Conservation (phyloP, 37 sponge, comb jelly and placozoan genomes). For the Aphrocallistes beatrix region DNA sequence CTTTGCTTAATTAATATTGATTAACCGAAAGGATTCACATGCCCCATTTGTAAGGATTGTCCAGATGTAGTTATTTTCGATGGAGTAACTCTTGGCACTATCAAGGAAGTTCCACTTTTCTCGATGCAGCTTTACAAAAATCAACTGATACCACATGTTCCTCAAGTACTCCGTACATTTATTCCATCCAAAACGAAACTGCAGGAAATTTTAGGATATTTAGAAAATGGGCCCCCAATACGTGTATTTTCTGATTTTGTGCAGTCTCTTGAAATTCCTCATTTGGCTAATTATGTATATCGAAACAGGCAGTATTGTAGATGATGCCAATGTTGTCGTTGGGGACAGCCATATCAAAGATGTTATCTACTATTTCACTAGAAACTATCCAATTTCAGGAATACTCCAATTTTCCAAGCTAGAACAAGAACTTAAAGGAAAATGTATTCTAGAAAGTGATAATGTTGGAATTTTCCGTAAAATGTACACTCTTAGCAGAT, state of each 20-base stretch:
- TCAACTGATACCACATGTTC: neutral
- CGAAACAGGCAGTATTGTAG: neutral
- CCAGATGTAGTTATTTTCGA: constrained; percentile 10
- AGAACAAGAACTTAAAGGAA: neutral
- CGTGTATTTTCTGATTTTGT: neutral
- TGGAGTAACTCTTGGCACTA: constrained; percentile 4
- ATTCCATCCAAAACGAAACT: neutral
- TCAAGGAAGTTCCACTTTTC: neutral
- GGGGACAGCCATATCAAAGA: neutral
- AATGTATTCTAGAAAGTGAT: neutral
- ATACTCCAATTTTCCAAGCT: constrained; percentile 9
- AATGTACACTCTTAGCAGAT: constrained; percentile 7
- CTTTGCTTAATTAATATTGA: neutral
- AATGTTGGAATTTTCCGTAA: neutral
- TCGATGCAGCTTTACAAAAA: neutral
- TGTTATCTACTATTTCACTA: constrained; percentile 1
- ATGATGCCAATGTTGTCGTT: neutral
- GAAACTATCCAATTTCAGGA: neutral
- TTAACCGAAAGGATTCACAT: neutral
- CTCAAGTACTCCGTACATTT: neutral
- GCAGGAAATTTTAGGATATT: neutral
- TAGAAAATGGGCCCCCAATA: neutral
- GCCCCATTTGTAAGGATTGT: constrained; percentile 3
- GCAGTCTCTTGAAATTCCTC: neutral
- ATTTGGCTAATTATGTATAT: neutral